Evolutionary conservation across 2,888 invertebrate species (phyloP), one percentile per base, ranked within the genome.

Genomic region (Diarsia mendica): DNA sequence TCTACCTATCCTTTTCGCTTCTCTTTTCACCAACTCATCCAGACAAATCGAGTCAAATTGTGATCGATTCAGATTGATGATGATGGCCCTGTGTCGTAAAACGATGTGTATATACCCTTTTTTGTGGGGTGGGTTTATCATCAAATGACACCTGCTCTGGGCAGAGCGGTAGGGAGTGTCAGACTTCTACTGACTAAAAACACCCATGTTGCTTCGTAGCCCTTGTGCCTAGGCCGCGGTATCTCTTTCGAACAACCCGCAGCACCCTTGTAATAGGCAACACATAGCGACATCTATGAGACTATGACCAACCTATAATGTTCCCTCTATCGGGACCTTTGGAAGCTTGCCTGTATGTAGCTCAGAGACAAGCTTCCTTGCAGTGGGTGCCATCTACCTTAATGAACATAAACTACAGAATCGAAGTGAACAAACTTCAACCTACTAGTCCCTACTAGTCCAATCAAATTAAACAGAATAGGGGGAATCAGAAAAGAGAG

Each of bases 231-330:
- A 28, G 28, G 28, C 28, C 28, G 28, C 28, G 28, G 28, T 28
- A 28, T 28, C 28, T 28, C 28, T 28, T 28, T 28, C 28, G 28
- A 28, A 28, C 28, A 28, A 28, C 28, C 28, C 28, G 28, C 28
- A 28, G 28, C 28, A n/a, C n/a, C n/a, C 61, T 20, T 11, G 0
- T 2, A 10, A 46, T 11, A 8, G 0, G 13, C 15, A 63, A 33
- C 11, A 44, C n/a, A 28, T 48, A 82, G 39, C 76, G 65, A 65
- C 76, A 82, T 68, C 79, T 75, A 49, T n/a, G n/a, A n/a, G n/a
- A n/a, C n/a, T n/a, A n/a, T 18, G 60, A 15, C n/a, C 61, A 63
- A 63, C 6, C n/a, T 63, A 10, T 20, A 20, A 46, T 23, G 11
- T 60, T 78, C 51, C 46, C 51, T 33, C 8, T 3, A 8, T 51